phyloP scores from a whole-genome alignment of 2,888 invertebrate genomes.

The Phyllotreta striolata region DNA sequence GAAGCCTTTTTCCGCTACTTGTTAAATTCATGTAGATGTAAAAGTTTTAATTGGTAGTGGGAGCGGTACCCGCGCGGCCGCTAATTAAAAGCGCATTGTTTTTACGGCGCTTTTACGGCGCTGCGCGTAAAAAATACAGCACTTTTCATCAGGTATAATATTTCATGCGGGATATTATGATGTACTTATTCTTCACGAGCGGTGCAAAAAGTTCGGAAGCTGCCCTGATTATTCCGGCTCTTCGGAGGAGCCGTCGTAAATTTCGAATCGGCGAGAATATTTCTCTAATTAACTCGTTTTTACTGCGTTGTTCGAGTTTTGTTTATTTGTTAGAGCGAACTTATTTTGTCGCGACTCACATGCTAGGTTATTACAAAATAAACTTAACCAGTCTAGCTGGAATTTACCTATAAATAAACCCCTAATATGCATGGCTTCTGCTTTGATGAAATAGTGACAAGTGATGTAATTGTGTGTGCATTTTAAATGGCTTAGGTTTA shows the following conservation, averaged over 20 bases:
- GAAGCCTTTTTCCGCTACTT: slow-evolving; percentile 24
- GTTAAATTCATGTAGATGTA: slow-evolving; percentile 30
- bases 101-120: slow-evolving; percentile 22
- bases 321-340: not conserved
- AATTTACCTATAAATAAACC: too few species aligned
- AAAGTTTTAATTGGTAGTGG: slow-evolving; percentile 29
- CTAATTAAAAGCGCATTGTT: slow-evolving; percentile 30
- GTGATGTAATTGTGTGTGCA: too few species aligned
- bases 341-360: slow-evolving; percentile 3
- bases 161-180: slow-evolving; percentile 25
- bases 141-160: slow-evolving; percentile 1
- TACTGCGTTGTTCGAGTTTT: slow-evolving; percentile 2
- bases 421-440: too few species aligned
- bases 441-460: too few species aligned
- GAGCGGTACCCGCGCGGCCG: slow-evolving; percentile 21
- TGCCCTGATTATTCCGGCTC: slow-evolving; percentile 15
- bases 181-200: slow-evolving; percentile 24
- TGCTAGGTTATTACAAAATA: too few species aligned
- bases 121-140: slow-evolving; percentile 24
- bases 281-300: slow-evolving; percentile 9
- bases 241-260: slow-evolving; percentile 22
- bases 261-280: slow-evolving; percentile 14
- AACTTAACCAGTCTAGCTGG: too few species aligned
- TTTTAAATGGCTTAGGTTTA: too few species aligned
- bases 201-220: slow-evolving; percentile 19